A percentile compares a stretch with the other conserved stretches of the same genome.
Evolutionary conservation across 2,797 vertebrate genomes (phyloP).

Genomic region (Threskiornis aethiopicus): DNA sequence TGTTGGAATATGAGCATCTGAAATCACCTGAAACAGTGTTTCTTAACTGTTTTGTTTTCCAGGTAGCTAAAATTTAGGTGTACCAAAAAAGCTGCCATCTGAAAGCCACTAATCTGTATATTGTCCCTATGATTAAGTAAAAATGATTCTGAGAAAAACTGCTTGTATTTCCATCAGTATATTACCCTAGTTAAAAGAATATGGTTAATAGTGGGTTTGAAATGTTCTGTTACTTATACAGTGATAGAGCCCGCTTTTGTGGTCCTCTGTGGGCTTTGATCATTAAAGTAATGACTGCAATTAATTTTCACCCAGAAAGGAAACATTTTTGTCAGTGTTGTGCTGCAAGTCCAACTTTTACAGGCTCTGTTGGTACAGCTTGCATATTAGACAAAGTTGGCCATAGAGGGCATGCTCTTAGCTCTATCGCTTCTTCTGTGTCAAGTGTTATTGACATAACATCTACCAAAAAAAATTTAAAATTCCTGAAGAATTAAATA

Average conservation of each 20-base stretch:
- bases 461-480: neutral
- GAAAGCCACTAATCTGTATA: neutral
- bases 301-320: neutral
- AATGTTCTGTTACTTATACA: neutral
- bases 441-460: neutral
- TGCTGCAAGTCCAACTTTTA: neutral
- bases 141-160: neutral
- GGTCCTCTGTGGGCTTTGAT: neutral
- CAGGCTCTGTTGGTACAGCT: neutral
- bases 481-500: neutral
- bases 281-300: neutral
- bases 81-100: neutral
- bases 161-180: neutral
- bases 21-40: neutral
- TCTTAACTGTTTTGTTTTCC: neutral
- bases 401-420: neutral
- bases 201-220: neutral
- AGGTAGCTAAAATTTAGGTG: neutral
- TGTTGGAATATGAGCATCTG: neutral
- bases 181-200: neutral
- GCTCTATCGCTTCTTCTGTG: neutral
- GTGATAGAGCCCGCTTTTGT: neutral
- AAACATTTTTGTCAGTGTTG: neutral
- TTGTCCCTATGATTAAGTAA: neutral
- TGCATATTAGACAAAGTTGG: neutral